Conservation (phyloP, 2,113 vertebrate species). For the Thinocorus orbignyianus region DNA sequence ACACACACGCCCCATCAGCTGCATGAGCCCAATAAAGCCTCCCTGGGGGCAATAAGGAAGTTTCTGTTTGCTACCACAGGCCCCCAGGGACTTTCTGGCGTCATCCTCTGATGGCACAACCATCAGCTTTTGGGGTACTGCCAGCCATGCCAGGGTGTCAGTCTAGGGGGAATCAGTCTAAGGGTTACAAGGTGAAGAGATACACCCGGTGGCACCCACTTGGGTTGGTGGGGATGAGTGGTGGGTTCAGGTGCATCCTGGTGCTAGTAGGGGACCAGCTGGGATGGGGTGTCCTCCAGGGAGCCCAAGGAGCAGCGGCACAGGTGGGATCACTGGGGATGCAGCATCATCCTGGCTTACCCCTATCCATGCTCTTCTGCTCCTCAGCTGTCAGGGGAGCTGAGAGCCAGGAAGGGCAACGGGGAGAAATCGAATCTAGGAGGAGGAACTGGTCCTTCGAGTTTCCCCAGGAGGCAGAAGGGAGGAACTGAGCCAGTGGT, state of each 20-base stretch:
- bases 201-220: background rate
- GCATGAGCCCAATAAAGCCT: background rate
- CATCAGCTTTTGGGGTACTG: background rate
- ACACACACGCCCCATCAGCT: background rate
- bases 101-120: rapidly evolving
- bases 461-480: background rate
- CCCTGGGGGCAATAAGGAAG: background rate
- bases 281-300: background rate
- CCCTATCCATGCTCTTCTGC: background rate
- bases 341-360: background rate
- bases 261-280: background rate
- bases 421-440: background rate
- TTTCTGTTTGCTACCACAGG: background rate
- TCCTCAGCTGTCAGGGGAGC: background rate
- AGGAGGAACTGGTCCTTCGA: constrained; percentile 33
- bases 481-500: background rate
- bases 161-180: rapidly evolving
- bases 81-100: rapidly evolving
- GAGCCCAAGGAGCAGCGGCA: background rate
- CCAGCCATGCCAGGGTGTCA: background rate
- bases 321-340: background rate
- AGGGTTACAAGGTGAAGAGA: background rate
- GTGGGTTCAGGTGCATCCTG: rapidly evolving
- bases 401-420: rapidly evolving
- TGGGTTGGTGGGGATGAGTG: background rate